Percentiles rank a stretch among this genome's conserved stretches.
Evolutionary conservation across 2,113 vertebrate species (phyloP).

Genomic region (Actinemys pallida): DNA sequence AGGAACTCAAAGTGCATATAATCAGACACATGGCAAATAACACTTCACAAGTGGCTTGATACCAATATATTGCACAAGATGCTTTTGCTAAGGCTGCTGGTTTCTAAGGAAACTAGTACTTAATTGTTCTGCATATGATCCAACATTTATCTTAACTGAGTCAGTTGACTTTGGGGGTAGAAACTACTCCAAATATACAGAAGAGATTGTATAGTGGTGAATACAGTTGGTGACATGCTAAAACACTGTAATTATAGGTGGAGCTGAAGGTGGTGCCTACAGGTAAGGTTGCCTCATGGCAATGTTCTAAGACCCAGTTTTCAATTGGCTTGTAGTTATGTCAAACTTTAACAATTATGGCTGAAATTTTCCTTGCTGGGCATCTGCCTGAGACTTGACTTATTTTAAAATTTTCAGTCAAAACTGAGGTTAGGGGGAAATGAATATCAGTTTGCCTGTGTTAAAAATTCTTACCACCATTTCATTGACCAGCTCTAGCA

Average conservation of each 20-base stretch:
- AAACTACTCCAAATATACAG: not conserved
- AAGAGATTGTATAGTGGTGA: not conserved
- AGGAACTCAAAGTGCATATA: not conserved
- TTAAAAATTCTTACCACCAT: not conserved
- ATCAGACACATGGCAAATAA: not conserved
- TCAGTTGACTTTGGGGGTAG: not conserved
- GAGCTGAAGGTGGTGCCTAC: not conserved
- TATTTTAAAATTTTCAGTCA: not conserved
- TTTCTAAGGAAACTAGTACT: not conserved
- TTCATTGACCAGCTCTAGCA: not conserved
- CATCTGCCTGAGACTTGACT: not conserved
- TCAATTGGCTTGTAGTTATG: not conserved
- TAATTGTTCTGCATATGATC: not conserved
- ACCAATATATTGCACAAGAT: not conserved
- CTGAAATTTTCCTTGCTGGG: not conserved
- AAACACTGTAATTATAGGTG: not conserved
- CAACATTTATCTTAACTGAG: not conserved
- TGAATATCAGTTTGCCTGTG: not conserved
- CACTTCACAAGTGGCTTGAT: not conserved
- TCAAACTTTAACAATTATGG: not conserved
- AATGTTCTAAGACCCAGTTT: not conserved
- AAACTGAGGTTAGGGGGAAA: not conserved
- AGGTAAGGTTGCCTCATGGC: not conserved
- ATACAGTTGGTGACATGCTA: not conserved
- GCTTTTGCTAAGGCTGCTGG: accelerated